A percentile compares a stretch with the other conserved stretches of the same genome.
Conservation (phyloP, 2,797 vertebrate species). For the Pseudochirops cupreus region DNA sequence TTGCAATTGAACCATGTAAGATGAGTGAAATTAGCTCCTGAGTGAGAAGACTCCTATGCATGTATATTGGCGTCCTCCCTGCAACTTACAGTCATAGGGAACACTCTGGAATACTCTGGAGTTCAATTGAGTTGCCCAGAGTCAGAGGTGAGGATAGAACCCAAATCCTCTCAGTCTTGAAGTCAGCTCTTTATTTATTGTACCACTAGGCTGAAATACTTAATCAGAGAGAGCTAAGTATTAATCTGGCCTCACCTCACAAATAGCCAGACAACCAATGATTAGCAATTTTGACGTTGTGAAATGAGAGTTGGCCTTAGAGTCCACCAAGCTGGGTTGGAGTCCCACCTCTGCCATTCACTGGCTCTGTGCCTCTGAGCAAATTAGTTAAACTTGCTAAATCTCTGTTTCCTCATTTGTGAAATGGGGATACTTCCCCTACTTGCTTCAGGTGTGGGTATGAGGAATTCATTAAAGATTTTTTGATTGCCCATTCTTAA, state of each 20-base stretch:
- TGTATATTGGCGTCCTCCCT: not conserved
- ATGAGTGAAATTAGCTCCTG: not conserved
- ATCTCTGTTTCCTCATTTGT: not conserved
- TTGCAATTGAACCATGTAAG: too few relatives aligned
- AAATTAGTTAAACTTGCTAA: not conserved
- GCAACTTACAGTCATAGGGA: not conserved
- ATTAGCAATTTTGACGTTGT: not conserved
- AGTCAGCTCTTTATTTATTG: not conserved
- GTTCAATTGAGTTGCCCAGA: not conserved
- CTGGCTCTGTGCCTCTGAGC: not conserved
- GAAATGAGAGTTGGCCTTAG: not conserved
- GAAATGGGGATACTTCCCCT: not conserved
- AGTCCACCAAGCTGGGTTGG: not conserved
- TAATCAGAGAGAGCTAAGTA: not conserved
- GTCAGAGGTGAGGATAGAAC: not conserved
- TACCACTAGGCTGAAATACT: not conserved
- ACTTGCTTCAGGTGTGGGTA: not conserved
- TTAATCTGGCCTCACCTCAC: not conserved
- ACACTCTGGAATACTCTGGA: not conserved
- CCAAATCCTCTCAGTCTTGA: not conserved
- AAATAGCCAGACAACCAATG: not conserved
- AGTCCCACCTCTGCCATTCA: not conserved
- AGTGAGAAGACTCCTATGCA: not conserved
- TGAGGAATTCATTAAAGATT: not conserved
- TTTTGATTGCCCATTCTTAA: not conserved